phyloP scores from a whole-genome alignment of 2,888 invertebrate genomes.

The Epirrhoe tristata region DNA sequence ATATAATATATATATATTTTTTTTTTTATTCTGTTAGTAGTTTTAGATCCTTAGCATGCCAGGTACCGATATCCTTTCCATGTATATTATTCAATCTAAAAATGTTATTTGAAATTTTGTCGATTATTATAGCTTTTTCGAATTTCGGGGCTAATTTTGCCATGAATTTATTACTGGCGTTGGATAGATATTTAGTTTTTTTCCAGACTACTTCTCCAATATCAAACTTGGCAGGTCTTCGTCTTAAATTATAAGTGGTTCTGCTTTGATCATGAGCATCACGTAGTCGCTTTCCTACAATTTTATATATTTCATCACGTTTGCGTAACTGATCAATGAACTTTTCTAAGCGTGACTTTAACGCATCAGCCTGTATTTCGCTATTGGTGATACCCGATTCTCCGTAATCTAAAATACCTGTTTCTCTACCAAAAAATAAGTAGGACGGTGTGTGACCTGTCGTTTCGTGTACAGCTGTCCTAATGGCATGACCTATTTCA shows the following conservation, averaged over 20 bases:
- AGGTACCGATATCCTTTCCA: neutral
- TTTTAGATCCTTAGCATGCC: neutral
- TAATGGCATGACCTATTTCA: conserved; percentile 5
- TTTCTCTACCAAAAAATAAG: neutral
- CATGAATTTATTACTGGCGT: neutral
- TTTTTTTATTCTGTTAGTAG: neutral
- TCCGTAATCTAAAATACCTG: neutral
- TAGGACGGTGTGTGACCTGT: neutral
- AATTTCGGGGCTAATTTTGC: neutral
- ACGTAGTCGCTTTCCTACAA: neutral
- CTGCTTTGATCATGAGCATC: neutral
- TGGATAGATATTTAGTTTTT: neutral
- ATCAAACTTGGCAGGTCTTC: neutral
- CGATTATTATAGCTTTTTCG: neutral
- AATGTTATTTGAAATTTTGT: neutral
- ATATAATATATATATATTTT: neutral
- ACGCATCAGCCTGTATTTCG: neutral
- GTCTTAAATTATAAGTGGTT: neutral
- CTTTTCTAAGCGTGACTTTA: neutral
- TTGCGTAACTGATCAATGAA: neutral
- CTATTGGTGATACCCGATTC: neutral
- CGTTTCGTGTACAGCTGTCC: neutral
- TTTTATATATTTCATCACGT: neutral
- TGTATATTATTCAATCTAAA: neutral
- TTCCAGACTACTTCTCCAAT: neutral